Percentiles rank a stretch among this genome's conserved stretches.
Evolutionary conservation across 30 jellyfish, hydroid and myxozoan genomes (phyloP).

Genomic region (Cassiopea xamachana): DNA sequence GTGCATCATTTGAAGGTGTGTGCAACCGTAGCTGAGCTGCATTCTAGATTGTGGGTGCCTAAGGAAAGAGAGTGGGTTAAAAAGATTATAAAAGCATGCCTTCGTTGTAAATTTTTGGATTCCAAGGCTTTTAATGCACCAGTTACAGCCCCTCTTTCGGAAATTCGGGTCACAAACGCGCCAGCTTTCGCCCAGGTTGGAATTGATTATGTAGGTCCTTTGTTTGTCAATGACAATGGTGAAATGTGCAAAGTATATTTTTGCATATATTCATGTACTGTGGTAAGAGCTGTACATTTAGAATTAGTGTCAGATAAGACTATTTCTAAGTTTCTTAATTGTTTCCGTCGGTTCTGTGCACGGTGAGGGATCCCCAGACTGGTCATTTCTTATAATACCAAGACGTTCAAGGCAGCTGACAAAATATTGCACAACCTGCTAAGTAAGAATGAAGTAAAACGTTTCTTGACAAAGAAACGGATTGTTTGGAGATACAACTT

Average conservation of each 20-base stretch:
- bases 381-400: conserved; percentile 32
- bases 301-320: conserved; percentile 21
- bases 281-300: conserved; percentile 55
- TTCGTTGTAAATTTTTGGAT: conserved; percentile 8
- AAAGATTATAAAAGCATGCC: conserved; percentile 23
- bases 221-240: conserved; percentile 3
- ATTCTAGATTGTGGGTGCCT: conserved; percentile 42
- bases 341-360: conserved; percentile 31
- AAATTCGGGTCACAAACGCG: conserved; percentile 31
- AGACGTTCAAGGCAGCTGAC: conserved; percentile 33
- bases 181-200: conserved; percentile 54
- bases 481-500: conserved; percentile 32
- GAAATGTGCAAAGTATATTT: conserved; percentile 35
- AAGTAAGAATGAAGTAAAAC: background rate
- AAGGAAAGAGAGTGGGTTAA: conserved; percentile 60
- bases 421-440: background rate
- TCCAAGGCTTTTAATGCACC: conserved; percentile 51
- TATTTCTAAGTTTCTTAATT: conserved; percentile 3
- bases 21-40: conserved; percentile 50
- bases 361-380: conserved; percentile 24
- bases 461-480: background rate
- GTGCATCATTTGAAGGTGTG: conserved; percentile 46
- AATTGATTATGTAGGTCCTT: conserved; percentile 63
- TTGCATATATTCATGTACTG: conserved; percentile 37
- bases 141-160: conserved; percentile 48